phyloP scores from a whole-genome alignment of 2,797 vertebrate genomes.

The Liparis tanakae region DNA sequence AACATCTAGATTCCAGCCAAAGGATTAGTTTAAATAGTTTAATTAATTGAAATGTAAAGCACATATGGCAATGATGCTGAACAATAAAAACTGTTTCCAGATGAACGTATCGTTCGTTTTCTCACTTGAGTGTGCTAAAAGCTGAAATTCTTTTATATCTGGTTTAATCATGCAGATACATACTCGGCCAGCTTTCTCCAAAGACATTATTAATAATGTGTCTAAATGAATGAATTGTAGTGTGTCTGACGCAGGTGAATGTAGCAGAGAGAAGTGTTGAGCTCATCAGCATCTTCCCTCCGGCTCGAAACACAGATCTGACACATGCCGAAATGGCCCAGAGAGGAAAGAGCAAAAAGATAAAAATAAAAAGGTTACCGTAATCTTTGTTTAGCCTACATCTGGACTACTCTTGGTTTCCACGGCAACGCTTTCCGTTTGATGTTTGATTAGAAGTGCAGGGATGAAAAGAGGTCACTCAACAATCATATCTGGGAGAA shows the following conservation, averaged over 20 bases:
- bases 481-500: conserved; percentile 49
- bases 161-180: conserved; percentile 20
- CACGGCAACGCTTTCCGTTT: conserved; percentile 60
- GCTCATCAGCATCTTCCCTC: conserved; percentile 35
- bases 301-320: neutral
- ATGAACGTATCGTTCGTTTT: conserved; percentile 16
- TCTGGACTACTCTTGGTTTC: conserved; percentile 63
- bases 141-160: conserved; percentile 24
- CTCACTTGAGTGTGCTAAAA: conserved; percentile 15
- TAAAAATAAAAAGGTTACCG: neutral
- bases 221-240: conserved; percentile 51
- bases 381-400: conserved; percentile 49
- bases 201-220: conserved; percentile 52
- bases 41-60: neutral
- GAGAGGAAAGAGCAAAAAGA: conserved; percentile 10
- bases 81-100: conserved; percentile 9
- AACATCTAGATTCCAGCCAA: neutral
- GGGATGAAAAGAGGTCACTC: conserved; percentile 56
- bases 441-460: conserved; percentile 46
- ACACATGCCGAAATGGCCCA: conserved; percentile 24
- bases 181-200: conserved; percentile 9
- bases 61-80: neutral
- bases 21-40: neutral
- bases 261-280: conserved; percentile 48
- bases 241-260: conserved; percentile 39